Conservation (phyloP, 1,140 invertebrate species). For the Teleogryllus occipitalis region DNA sequence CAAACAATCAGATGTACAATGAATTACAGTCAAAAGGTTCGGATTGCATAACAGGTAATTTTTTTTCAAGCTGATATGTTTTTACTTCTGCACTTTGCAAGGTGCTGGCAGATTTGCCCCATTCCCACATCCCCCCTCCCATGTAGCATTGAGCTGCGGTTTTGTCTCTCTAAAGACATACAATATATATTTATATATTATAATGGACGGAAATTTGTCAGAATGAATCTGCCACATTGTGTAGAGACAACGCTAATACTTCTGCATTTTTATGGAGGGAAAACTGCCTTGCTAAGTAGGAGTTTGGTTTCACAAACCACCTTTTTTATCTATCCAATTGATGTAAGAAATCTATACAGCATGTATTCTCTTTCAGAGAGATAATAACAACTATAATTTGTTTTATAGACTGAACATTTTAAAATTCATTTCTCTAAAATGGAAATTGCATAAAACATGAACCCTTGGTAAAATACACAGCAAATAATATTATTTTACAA, state of each 20-base stretch:
- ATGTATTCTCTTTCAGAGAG: too few species aligned
- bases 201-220: constrained; percentile 37
- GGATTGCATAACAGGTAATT: constrained; percentile 39
- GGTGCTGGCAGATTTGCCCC: constrained; percentile 29
- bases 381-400: too few species aligned
- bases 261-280: constrained; percentile 8
- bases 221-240: constrained; percentile 28
- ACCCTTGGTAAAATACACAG: too few species aligned
- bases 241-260: constrained; percentile 1
- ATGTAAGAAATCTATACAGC: too few species aligned
- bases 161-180: constrained; percentile 30
- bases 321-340: too few species aligned
- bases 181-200: constrained; percentile 17
- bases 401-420: too few species aligned
- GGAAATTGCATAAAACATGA: too few species aligned
- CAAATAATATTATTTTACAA: too few species aligned
- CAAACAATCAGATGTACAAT: constrained; percentile 24
- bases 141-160: constrained; percentile 32
- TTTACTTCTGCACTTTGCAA: constrained; percentile 36
- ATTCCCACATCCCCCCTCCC: constrained; percentile 34
- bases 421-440: too few species aligned
- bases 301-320: too few species aligned
- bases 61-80: constrained; percentile 39
- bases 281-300: not conserved
- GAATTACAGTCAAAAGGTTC: constrained; percentile 36